These are phyloP conservation scores for Stegostoma tigrinum DNA, from an alignment of 2,113 vertebrate species.

Conservation along the genomic window DNA sequence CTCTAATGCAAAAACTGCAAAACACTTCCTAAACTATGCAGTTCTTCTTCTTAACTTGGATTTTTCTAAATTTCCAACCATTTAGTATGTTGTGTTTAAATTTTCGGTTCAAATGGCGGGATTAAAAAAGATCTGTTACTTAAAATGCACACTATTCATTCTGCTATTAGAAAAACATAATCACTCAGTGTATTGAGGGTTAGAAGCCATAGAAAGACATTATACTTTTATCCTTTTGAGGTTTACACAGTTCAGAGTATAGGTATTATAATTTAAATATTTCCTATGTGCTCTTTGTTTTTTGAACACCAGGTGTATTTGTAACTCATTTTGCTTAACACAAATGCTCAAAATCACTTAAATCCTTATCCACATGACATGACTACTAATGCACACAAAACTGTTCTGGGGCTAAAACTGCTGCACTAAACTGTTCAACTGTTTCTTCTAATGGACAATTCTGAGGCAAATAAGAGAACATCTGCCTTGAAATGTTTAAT, in stretches of 20 bases:
- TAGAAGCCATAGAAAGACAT: background rate
- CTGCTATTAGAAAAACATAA: conserved; percentile 23
- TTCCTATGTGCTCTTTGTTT: background rate
- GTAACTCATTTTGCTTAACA: background rate
- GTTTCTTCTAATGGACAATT: background rate
- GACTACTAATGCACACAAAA: background rate
- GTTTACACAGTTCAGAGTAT: background rate
- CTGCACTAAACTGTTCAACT: background rate
- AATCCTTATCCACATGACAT: background rate
- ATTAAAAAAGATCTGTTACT: background rate
- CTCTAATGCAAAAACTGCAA: background rate
- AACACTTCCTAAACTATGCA: background rate
- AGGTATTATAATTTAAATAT: background rate
- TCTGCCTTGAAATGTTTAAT: background rate
- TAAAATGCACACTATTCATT: background rate
- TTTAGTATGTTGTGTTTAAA: background rate
- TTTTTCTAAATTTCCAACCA: background rate
- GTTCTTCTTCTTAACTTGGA: background rate
- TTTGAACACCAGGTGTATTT: background rate
- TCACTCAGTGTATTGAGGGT: conserved; percentile 20
- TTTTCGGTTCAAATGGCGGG: background rate
- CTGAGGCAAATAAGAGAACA: background rate
- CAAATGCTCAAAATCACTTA: background rate
- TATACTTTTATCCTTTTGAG: background rate
- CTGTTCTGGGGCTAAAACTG: background rate